Conservation (phyloP, 2,888 invertebrate genomes). For the Polylopha cassiicola region DNA sequence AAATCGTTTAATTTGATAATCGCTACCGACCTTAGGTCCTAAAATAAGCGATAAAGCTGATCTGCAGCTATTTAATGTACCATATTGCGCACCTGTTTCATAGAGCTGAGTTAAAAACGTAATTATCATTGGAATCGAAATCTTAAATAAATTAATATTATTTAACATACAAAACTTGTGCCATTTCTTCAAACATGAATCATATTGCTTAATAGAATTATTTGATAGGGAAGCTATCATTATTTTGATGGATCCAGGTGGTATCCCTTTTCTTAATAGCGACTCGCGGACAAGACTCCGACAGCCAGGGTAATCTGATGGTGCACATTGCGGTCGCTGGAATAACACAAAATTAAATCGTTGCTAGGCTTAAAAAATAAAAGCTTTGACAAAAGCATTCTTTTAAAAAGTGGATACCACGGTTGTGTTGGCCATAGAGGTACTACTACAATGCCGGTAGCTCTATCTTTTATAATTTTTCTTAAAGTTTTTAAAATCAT, state of each 20-base stretch:
- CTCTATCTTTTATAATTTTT: no score
- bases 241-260: constrained; percentile 1
- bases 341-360: no score
- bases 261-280: not conserved
- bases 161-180: not conserved
- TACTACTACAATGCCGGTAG: no score
- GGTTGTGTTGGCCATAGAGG: no score
- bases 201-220: constrained; percentile 4
- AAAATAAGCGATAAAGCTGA: constrained; percentile 1
- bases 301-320: constrained; percentile 9
- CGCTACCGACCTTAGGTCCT: not conserved
- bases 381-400: no score
- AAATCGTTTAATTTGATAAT: constrained; percentile 2
- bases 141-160: not conserved
- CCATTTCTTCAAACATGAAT: constrained; percentile 1
- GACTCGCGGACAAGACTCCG: constrained; percentile 6
- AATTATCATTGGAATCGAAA: not conserved
- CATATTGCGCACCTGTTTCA: constrained; percentile 3
- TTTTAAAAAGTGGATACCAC: constrained; percentile 14
- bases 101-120: constrained; percentile 1
- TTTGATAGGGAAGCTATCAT: constrained; percentile 1
- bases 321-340: constrained; percentile 4
- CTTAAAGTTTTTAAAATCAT: no score
- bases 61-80: constrained; percentile 1
- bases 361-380: no score